Percentiles rank a stretch among this genome's conserved stretches.
Conservation (phyloP, 2,797 vertebrate genomes). For the Cygnus olor region DNA sequence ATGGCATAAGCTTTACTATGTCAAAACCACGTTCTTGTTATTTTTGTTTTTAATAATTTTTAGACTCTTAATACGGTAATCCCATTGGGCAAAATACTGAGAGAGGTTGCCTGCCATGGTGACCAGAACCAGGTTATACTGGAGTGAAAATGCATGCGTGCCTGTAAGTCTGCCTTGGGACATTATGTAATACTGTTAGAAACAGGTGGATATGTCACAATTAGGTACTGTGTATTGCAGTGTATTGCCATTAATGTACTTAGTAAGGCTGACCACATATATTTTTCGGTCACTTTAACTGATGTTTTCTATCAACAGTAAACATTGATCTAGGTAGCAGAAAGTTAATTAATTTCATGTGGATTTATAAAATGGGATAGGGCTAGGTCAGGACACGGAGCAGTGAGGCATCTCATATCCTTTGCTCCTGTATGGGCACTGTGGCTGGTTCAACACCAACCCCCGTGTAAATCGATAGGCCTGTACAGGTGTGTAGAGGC, state of each 20-base stretch:
- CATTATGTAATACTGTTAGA: not conserved
- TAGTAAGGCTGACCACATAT: not conserved
- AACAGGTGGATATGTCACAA: not conserved
- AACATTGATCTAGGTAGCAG: not conserved
- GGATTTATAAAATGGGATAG: not conserved
- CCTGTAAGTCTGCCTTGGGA: not conserved
- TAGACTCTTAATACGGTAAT: not conserved
- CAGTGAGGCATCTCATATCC: not conserved
- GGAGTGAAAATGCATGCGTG: not conserved
- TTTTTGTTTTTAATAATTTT: not conserved
- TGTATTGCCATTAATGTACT: not conserved
- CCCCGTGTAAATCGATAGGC: no score
- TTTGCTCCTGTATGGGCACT: not conserved
- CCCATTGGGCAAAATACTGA: not conserved
- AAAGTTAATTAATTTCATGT: slow-evolving; percentile 26
- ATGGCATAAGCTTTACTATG: not conserved
- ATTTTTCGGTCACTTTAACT: not conserved
- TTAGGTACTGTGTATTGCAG: not conserved
- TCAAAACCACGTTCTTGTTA: not conserved
- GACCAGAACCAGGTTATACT: not conserved
- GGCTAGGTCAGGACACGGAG: not conserved
- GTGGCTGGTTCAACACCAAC: not conserved
- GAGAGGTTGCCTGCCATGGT: not conserved
- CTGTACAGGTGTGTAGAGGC: not conserved
- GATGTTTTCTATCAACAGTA: not conserved